phyloP scores from a whole-genome alignment of 2,797 vertebrate genomes.

The Acanthornis magna region DNA sequence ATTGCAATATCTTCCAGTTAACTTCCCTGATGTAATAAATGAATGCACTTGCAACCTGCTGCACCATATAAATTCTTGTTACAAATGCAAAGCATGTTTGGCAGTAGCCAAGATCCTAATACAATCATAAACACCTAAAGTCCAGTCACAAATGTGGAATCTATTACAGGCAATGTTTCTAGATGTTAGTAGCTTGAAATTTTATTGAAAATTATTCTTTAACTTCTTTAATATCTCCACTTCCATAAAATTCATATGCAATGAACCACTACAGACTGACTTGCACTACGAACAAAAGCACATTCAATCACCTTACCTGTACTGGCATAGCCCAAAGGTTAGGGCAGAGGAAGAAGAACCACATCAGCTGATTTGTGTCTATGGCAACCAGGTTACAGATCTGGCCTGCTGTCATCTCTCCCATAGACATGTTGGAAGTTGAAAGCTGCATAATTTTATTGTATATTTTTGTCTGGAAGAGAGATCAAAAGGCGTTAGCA shows the following conservation, averaged over 20 bases:
- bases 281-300: not conserved
- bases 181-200: not conserved
- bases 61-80: not conserved
- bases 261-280: not conserved
- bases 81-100: not conserved
- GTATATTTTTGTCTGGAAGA: slow-evolving; percentile 94
- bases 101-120: not conserved
- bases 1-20: not conserved
- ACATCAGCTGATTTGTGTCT: slow-evolving; percentile 98
- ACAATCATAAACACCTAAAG: not conserved
- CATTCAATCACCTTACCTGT: slow-evolving; percentile 79
- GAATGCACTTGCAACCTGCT: not conserved
- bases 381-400: slow-evolving; percentile 98
- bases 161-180: not conserved
- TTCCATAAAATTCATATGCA: not conserved
- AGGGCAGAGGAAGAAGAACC: slow-evolving; percentile 98
- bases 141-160: not conserved
- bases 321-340: slow-evolving; percentile 99
- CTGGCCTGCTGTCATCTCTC: slow-evolving; percentile 92
- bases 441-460: slow-evolving; percentile 98
- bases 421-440: slow-evolving; percentile 98
- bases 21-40: not conserved
- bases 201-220: not conserved
- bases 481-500: not conserved
- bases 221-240: not conserved